A percentile compares a stretch with the other conserved stretches of the same genome.
Evolutionary conservation across 2,797 vertebrate genomes (phyloP).

Genomic region (Hemibagrus guttatus): DNA sequence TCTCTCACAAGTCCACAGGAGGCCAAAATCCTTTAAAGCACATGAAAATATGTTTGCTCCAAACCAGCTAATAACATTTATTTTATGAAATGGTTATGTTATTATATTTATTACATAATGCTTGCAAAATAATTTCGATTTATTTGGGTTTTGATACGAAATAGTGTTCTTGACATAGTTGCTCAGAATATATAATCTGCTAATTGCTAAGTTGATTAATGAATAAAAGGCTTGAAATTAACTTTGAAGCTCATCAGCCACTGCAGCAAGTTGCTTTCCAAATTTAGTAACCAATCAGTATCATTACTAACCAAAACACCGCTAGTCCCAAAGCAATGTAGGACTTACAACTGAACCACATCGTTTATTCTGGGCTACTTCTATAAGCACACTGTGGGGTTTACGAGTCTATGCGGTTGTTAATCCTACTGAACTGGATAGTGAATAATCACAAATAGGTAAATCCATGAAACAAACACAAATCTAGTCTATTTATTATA

Average conservation of each 20-base stretch:
- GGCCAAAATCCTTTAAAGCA: constrained; percentile 55
- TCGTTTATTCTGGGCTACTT: neutral
- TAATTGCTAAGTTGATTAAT: constrained; percentile 22
- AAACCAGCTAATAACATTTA: constrained; percentile 51
- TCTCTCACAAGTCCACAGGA: constrained; percentile 58
- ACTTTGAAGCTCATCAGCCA: constrained; percentile 16
- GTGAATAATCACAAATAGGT: neutral
- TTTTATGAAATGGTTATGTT: constrained; percentile 46
- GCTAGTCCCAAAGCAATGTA: neutral
- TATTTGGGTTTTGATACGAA: constrained; percentile 48
- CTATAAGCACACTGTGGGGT: neutral
- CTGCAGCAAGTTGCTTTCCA: constrained; percentile 11
- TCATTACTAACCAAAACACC: constrained; percentile 9
- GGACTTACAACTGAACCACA: neutral
- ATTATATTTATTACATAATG: neutral
- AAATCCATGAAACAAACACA: neutral
- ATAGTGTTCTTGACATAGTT: constrained; percentile 28
- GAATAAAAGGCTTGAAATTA: constrained; percentile 24
- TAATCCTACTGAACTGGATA: neutral
- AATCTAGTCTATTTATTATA: neutral
- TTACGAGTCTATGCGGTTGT: neutral
- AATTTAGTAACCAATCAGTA: constrained; percentile 12
- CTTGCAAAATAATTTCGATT: constrained; percentile 21
- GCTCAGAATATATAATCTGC: constrained; percentile 28
- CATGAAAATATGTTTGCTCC: constrained; percentile 53